phyloP scores from a whole-genome alignment of 2,888 invertebrate genomes.

The Chaetoderma sp. region DNA sequence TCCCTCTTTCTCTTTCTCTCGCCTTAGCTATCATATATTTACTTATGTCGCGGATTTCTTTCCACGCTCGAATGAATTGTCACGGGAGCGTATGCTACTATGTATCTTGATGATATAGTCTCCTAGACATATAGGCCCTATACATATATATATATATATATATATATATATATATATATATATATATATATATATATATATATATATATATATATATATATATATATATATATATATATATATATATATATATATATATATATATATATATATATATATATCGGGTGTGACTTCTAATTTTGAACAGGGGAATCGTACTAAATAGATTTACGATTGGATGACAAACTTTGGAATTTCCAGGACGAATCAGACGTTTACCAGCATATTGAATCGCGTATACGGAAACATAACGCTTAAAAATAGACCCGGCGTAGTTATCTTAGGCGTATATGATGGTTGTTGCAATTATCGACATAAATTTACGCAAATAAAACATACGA shows the following conservation, averaged over 20 bases:
- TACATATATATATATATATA: background rate
- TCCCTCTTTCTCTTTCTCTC: background rate
- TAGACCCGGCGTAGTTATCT: too few relatives aligned
- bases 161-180: slow-evolving; percentile 3
- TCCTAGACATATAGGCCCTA: background rate
- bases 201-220: slow-evolving; percentile 3
- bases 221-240: background rate
- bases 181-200: slow-evolving; percentile 3
- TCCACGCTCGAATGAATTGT: background rate
- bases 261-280: background rate
- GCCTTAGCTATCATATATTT: background rate
- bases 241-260: background rate
- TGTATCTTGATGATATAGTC: background rate
- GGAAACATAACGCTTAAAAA: too few relatives aligned
- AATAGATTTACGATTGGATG: too few relatives aligned
- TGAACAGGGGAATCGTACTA: too few relatives aligned
- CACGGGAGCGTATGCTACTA: too few relatives aligned
- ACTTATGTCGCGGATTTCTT: background rate
- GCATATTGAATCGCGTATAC: too few relatives aligned
- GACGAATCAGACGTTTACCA: too few relatives aligned
- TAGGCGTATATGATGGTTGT: too few relatives aligned
- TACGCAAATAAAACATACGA: too few relatives aligned
- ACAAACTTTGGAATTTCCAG: too few relatives aligned
- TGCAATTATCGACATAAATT: too few relatives aligned
- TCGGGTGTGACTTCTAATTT: too few relatives aligned